A percentile compares a stretch with the other conserved stretches of the same genome.
Evolutionary conservation across 2,888 invertebrate species (phyloP).

Genomic region (Clitarchus hookeri): DNA sequence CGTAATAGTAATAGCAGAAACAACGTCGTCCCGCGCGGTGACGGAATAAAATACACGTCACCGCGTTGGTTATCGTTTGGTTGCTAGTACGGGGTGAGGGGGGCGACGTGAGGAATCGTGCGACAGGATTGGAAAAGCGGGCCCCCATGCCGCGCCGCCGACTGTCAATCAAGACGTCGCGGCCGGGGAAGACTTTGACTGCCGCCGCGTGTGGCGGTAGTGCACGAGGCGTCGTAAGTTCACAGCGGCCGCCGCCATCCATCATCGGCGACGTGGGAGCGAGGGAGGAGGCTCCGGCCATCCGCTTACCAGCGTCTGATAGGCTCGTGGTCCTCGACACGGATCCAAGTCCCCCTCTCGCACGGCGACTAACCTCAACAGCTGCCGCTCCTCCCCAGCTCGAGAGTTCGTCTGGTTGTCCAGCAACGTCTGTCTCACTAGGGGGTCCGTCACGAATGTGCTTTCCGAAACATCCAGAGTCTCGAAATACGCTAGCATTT

Average conservation of each 20-base stretch:
- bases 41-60: slow-evolving; percentile 20
- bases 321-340: too few species aligned
- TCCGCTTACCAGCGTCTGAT: background rate
- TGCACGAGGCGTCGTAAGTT: too few species aligned
- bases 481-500: too few species aligned
- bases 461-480: too few species aligned
- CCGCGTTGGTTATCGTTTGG: background rate
- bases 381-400: too few species aligned
- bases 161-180: background rate
- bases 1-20: background rate
- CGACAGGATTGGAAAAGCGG: background rate
- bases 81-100: background rate
- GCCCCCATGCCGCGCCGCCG: background rate
- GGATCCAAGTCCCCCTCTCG: too few species aligned
- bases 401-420: too few species aligned
- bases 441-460: too few species aligned
- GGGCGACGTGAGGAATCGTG: too few species aligned
- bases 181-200: background rate
- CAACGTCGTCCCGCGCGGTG: slow-evolving; percentile 7
- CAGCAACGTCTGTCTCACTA: too few species aligned
- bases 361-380: too few species aligned
- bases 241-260: background rate
- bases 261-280: background rate
- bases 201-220: background rate
- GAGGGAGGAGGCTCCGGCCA: background rate